Evolutionary conservation across 2,797 vertebrate species (phyloP), one percentile per base, ranked within the genome.

Genomic region (Macropus fuliginosus): DNA sequence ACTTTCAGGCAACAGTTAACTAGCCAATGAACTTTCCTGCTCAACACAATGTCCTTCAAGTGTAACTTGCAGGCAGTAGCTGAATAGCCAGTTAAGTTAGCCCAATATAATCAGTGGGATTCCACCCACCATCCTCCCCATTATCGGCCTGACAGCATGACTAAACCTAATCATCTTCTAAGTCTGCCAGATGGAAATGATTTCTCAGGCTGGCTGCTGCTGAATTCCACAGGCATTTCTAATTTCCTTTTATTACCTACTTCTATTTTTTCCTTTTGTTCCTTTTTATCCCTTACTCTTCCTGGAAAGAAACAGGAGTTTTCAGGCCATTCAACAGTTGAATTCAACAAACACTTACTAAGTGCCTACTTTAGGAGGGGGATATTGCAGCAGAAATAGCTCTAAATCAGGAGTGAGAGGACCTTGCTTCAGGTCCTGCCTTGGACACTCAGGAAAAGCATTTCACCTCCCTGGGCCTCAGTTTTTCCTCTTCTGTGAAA

Each of bases 91-190:
- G 74, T 87, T 87, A 87, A 27, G 74, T 87, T 87, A 87, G 40
- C 40, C 74, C 40, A 50, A 50, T 87, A 87, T 40, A 50, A 50
- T 50, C 74, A 87, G 24, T 87, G 40, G 40, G 74, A 87, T 87
- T 87, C 74, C 74, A 50, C 74, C n/a, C 74, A 87, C 74, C 40
- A 87, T 50, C 21, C 74, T 50, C 74, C 40, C 40, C 10, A 87
- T 87, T 50, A 87, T 87, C 9, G 3, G 74, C 27, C 74, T 87
- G 40, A 87, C 74, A 87, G 74, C 74, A 50, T 87, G 74, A 46
- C 74, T 87, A 87, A 46, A 87, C 21, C 74, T 87, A 87, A 87
- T 87, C 74, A 87, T 87, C 40, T 87, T 87, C 74, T 81, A 87
- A 87, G 74, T 50, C 24, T 87, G 74, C 74, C 40, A 87, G 74